phyloP scores from a whole-genome alignment of 2,888 invertebrate genomes.

The Malthinus flaveolus region DNA sequence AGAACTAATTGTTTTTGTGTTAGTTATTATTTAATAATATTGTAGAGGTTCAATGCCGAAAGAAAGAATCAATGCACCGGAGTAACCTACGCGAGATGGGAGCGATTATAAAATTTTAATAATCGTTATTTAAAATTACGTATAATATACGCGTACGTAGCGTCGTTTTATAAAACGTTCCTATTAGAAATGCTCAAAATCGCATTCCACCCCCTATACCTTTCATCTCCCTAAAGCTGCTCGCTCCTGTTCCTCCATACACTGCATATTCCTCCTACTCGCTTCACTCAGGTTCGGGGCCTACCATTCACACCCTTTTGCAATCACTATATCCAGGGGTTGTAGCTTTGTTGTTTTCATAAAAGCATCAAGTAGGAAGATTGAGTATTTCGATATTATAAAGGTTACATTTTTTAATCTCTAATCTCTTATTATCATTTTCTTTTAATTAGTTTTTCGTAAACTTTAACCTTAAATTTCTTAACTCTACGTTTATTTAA shows the following conservation, averaged over 20 bases:
- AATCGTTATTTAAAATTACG: too few relatives aligned
- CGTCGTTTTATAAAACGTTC: too few relatives aligned
- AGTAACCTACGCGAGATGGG: too few relatives aligned
- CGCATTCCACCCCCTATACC: conserved; percentile 29
- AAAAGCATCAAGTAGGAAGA: conserved; percentile 11
- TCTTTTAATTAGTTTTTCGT: conserved; percentile 15
- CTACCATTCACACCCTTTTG: conserved; percentile 32
- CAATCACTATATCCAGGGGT: conserved; percentile 34
- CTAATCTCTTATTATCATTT: conserved; percentile 13
- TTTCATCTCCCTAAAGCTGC: conserved; percentile 32
- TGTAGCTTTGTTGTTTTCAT: conserved; percentile 15
- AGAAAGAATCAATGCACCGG: too few relatives aligned
- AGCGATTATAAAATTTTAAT: too few relatives aligned
- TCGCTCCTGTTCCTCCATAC: conserved; percentile 14
- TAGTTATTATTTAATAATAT: too few relatives aligned
- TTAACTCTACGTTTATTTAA: neutral
- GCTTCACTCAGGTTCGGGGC: conserved; percentile 24
- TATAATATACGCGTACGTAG: too few relatives aligned
- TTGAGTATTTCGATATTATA: conserved; percentile 4
- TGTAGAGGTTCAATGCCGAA: too few relatives aligned
- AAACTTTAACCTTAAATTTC: conserved; percentile 22
- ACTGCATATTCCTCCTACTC: conserved; percentile 11
- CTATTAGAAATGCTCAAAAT: conserved; percentile 24
- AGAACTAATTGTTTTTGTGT: too few relatives aligned
- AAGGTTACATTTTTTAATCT: conserved; percentile 23